These are phyloP conservation scores for Abrostola triplasia DNA, from an alignment of 2,888 invertebrate species.

Conservation along the genomic window DNA sequence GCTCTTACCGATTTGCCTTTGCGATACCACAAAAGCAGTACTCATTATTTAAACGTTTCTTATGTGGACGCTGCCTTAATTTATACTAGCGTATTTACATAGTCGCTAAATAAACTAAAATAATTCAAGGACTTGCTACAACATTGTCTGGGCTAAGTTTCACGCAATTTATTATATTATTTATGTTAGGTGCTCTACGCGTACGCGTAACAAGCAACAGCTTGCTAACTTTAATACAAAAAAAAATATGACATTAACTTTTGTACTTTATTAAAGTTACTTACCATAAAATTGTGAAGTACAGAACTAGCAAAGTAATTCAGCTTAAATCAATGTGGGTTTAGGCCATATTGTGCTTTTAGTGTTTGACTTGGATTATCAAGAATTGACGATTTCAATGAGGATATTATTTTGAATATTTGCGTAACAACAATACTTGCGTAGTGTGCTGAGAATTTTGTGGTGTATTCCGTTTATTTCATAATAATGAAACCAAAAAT, in stretches of 20 bases:
- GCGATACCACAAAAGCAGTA: slow-evolving; percentile 14
- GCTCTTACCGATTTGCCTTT: slow-evolving; percentile 16
- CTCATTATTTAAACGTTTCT: slow-evolving; percentile 13
- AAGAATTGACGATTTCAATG: too few relatives aligned
- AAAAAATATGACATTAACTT: neutral
- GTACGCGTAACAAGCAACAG: neutral
- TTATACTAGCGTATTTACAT: slow-evolving; percentile 7
- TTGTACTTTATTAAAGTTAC: neutral
- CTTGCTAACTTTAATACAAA: too few relatives aligned
- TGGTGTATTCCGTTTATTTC: too few relatives aligned
- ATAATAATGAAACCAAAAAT: too few relatives aligned
- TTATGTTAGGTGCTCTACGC: neutral
- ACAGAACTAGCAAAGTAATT: too few relatives aligned
- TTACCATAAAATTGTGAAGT: neutral
- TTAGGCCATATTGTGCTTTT: too few relatives aligned
- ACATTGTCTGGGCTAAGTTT: slow-evolving; percentile 20
- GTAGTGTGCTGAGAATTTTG: too few relatives aligned
- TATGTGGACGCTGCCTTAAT: slow-evolving; percentile 3
- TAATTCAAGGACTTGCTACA: slow-evolving; percentile 12
- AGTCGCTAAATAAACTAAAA: slow-evolving; percentile 16
- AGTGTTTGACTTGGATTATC: too few relatives aligned
- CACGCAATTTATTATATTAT: slow-evolving; percentile 10
- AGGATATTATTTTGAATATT: too few relatives aligned
- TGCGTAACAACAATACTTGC: too few relatives aligned
- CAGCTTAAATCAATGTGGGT: too few relatives aligned